Percentiles rank a stretch among this genome's conserved stretches.
These are phyloP conservation scores for Lasioglossum baleicum DNA, from an alignment of 1,140 invertebrate genomes.

Conservation along the genomic window DNA sequence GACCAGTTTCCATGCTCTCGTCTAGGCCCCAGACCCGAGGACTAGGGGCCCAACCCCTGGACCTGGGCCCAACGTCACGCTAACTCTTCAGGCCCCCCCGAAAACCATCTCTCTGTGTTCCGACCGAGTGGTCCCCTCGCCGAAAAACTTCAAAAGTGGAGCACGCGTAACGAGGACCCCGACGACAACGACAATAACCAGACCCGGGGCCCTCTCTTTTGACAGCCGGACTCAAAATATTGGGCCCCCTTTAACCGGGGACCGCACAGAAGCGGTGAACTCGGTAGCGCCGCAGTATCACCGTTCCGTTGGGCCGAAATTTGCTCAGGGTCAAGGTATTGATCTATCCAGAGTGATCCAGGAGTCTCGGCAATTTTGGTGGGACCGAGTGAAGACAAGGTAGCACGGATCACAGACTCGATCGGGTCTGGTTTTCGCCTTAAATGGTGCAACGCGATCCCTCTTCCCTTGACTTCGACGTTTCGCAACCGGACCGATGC, in stretches of 20 bases:
- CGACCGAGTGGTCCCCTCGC: not conserved
- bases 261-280: conserved; percentile 43
- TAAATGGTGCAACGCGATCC: conserved; percentile 51
- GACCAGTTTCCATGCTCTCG: conserved; percentile 62
- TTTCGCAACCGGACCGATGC: conserved; percentile 50
- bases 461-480: conserved; percentile 42
- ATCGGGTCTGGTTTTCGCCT: conserved; percentile 40
- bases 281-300: not conserved
- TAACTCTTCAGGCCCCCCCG: not conserved
- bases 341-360: too few species aligned
- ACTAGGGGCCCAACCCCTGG: conserved; percentile 1
- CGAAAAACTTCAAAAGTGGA: conserved; percentile 51
- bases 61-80: not conserved
- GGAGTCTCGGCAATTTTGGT: too few species aligned
- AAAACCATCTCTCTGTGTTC: conserved; percentile 12
- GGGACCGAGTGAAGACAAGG: not conserved
- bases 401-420: not conserved
- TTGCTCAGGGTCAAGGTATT: not conserved
- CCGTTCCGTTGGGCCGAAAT: not conserved
- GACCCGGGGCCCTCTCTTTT: conserved; percentile 37
- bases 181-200: conserved; percentile 35
- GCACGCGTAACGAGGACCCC: conserved; percentile 50
- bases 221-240: conserved; percentile 61
- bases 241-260: conserved; percentile 45
- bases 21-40: conserved; percentile 43